These are phyloP conservation scores for Sylvia borin DNA, from an alignment of 2,797 vertebrate species.

Conservation along the genomic window DNA sequence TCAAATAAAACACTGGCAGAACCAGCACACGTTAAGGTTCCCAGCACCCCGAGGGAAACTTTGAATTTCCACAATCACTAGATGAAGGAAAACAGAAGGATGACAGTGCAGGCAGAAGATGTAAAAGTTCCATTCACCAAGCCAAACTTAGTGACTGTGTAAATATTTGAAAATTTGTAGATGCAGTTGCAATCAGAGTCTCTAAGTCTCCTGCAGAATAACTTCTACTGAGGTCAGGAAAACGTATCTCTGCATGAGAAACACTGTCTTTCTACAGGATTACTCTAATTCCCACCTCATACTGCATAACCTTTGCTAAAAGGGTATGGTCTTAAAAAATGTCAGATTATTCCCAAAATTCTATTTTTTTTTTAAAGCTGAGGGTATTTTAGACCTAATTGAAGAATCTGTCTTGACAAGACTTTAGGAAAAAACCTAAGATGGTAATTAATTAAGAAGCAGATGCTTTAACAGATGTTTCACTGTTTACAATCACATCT, in stretches of 20 bases:
- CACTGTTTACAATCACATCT: not conserved
- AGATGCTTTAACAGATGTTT: conserved; percentile 69
- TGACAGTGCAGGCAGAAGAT: fast-evolving
- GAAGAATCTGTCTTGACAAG: not conserved
- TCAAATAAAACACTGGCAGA: not conserved
- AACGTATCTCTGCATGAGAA: not conserved
- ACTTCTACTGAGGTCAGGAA: not conserved
- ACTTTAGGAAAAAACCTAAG: not conserved
- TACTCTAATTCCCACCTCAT: not conserved
- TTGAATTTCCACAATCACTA: not conserved
- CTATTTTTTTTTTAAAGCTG: not conserved
- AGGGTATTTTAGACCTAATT: conserved; percentile 6
- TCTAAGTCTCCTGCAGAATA: not conserved
- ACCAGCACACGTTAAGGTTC: not conserved
- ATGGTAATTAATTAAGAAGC: conserved; percentile 58
- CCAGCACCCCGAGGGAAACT: not conserved
- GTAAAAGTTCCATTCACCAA: not conserved
- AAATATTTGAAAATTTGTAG: not conserved
- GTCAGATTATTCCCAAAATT: not conserved
- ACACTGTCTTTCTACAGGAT: not conserved
- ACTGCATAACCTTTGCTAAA: not conserved
- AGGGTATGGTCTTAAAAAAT: not conserved
- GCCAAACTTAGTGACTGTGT: not conserved
- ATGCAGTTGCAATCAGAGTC: not conserved
- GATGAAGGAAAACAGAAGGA: not conserved